Conservation (phyloP, 2,888 invertebrate genomes). For the Drosophila antonietae region DNA sequence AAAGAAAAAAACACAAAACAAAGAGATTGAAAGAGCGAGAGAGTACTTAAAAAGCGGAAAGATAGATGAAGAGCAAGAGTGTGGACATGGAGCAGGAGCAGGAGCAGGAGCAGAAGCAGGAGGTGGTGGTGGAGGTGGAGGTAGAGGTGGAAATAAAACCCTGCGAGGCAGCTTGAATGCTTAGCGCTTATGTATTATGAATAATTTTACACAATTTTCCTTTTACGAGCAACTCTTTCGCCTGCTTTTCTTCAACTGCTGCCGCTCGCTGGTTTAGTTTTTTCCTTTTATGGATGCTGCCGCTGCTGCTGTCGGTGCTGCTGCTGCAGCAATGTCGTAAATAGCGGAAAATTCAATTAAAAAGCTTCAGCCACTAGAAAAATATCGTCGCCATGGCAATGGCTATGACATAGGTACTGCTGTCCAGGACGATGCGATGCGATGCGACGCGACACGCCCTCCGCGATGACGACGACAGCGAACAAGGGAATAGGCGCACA, state of each 20-base stretch:
- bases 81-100: background rate
- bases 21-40: constrained; percentile 18
- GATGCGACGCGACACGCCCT: background rate
- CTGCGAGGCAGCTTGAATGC: constrained; percentile 31
- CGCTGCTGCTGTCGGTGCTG: constrained; percentile 1
- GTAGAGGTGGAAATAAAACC: constrained; percentile 3
- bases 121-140: background rate
- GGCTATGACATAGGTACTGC: constrained; percentile 73
- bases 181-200: constrained; percentile 60
- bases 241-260: constrained; percentile 35
- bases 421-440: constrained; percentile 30
- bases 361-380: constrained; percentile 80
- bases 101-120: background rate
- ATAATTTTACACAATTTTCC: constrained; percentile 70
- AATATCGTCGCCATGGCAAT: constrained; percentile 79
- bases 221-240: constrained; percentile 53
- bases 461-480: constrained; percentile 35
- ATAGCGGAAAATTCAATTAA: constrained; percentile 80
- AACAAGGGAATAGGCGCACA: constrained; percentile 50
- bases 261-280: constrained; percentile 21
- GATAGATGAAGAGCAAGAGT: background rate
- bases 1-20: background rate
- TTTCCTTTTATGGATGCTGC: constrained; percentile 30
- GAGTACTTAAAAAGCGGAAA: constrained; percentile 33
- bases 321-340: constrained; percentile 57